These are phyloP conservation scores for Colistium nudipinnis DNA, from an alignment of 2,113 vertebrate species.

Conservation along the genomic window DNA sequence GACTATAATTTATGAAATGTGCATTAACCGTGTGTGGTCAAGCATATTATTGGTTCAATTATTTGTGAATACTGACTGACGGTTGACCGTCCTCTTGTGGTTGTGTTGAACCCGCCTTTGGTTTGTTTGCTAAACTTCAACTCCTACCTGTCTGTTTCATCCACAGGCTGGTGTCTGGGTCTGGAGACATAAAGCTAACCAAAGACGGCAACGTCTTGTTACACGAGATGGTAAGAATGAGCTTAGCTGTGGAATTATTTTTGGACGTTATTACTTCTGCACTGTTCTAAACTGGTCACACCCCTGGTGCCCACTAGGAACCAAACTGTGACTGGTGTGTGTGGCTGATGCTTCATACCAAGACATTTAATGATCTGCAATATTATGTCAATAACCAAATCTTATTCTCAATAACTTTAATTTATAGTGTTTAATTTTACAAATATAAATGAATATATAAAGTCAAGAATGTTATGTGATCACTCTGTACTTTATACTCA, in stretches of 20 bases:
- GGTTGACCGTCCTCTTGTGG: not conserved
- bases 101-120: not conserved
- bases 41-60: not conserved
- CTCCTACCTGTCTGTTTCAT: conserved; percentile 2
- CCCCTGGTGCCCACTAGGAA: conserved; percentile 25
- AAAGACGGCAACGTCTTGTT: conserved; percentile 98
- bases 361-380: too few relatives aligned
- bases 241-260: not conserved
- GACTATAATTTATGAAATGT: not conserved
- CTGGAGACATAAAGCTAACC: conserved; percentile 97
- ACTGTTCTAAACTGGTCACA: conserved; percentile 14
- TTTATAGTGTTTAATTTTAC: too few relatives aligned
- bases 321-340: too few relatives aligned
- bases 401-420: too few relatives aligned
- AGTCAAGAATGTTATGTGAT: too few relatives aligned
- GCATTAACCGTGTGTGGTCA: rapidly evolving
- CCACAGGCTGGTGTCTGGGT: conserved; percentile 93
- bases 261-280: not conserved
- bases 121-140: conserved; percentile 5
- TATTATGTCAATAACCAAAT: too few relatives aligned
- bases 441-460: too few relatives aligned
- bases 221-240: conserved; percentile 94
- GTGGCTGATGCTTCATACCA: too few relatives aligned
- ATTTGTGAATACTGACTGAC: not conserved
- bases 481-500: too few relatives aligned